Conservation (phyloP, 2,797 vertebrate genomes). For the Austrolebias charrua region DNA sequence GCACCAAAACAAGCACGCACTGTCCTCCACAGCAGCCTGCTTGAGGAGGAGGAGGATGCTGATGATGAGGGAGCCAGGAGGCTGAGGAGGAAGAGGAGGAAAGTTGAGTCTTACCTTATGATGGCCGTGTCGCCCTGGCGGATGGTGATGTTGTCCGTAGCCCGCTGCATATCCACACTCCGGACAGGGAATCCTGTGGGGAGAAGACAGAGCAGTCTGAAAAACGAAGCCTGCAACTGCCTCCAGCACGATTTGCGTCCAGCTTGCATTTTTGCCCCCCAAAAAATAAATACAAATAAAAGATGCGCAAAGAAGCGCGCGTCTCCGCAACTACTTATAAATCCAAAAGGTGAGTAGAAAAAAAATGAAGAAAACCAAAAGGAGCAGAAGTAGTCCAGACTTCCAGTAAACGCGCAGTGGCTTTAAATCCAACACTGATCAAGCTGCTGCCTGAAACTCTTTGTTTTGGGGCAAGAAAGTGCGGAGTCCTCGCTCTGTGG, state of each 20-base stretch:
- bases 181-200: conserved; percentile 99
- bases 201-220: conserved; percentile 98
- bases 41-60: conserved; percentile 4
- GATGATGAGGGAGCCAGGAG: conserved; percentile 15
- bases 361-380: neutral
- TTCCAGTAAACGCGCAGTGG: conserved; percentile 35
- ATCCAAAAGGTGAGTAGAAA: conserved; percentile 43
- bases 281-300: no score
- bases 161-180: conserved; percentile 97
- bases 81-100: conserved; percentile 32
- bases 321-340: conserved; percentile 41
- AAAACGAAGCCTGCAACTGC: conserved; percentile 92
- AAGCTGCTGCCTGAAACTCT: conserved; percentile 11
- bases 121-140: conserved; percentile 98
- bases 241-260: conserved; percentile 90
- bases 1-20: neutral
- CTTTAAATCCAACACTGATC: conserved; percentile 42
- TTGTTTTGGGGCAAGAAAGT: conserved; percentile 9
- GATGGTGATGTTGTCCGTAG: conserved; percentile 99
- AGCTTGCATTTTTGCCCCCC: conserved; percentile 85
- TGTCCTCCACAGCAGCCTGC: neutral
- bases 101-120: conserved; percentile 90
- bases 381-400: conserved; percentile 52
- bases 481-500: conserved; percentile 34
- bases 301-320: conserved; percentile 38